Base-by-base conservation (phyloP, 2,113 vertebrate genomes). In the Neotoma lepida region DNA sequence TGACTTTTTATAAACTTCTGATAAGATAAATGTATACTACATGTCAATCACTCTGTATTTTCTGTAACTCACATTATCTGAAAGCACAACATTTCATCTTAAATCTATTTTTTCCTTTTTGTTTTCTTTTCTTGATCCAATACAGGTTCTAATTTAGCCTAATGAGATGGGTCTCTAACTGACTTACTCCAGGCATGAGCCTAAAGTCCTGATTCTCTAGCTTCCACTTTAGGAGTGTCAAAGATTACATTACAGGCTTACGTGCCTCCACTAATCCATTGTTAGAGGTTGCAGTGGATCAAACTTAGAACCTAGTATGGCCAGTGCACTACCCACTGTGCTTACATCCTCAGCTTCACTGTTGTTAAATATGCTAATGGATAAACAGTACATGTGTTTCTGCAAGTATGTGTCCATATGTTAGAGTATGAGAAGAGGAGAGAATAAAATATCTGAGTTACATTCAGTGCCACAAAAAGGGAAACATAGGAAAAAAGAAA, bases 41-140 rank as follows among this genome's bases (percentile, higher is more conserved):
- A 66, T 88, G 86, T 94, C 63, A 89, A 74, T 93, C 88, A 86
- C 35, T 41, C 35, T 41, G 24, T 88, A 22, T 70, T 91, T n/a
- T 61, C 74, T 88, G 26, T 82, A 93, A 80, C 81, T 64, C 51
- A 97, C 91, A 95, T 44, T 96, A 93, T 97, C 95, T 93, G 90
- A 96, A 97, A 97, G 92, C 58, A 51, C 3, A 76, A 30, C 28
- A 81, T 39, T 82, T 84, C 14, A n/a, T 89, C 44, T 87, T 91
- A 71, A 87, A 0, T 66, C 12, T 93, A 20, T 73, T 94, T 89
- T 58, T 28, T 54, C 12, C 12, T 41, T 58, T 56, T 82, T 58
- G 17, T 35, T 46, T 70, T 77, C 6, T 14, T 81, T 56, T n/a
- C 77, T 56, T 81, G 51, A 56, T 56, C 20, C 1, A 4, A 56